Evolutionary conservation across 2,797 vertebrate genomes (phyloP).

Genomic region (Meda fulgida): DNA sequence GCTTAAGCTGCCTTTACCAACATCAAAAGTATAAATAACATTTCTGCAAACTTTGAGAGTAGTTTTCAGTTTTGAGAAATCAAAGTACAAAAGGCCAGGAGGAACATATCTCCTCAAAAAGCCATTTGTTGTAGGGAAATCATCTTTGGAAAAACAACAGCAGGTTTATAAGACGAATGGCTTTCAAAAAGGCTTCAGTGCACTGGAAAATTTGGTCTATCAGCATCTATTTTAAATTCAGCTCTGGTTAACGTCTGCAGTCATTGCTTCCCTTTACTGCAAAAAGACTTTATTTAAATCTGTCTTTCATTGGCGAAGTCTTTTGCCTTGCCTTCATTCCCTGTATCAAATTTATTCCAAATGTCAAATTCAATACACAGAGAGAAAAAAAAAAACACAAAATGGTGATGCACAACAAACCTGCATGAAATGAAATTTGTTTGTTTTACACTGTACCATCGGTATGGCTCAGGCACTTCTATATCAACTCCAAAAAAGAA

Average conservation of each 20-base stretch:
- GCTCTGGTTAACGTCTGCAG: slow-evolving; percentile 27
- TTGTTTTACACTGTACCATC: not conserved
- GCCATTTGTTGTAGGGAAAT: slow-evolving; percentile 39
- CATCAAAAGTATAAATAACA: slow-evolving; percentile 35
- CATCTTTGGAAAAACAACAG: slow-evolving; percentile 44
- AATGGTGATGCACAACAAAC: not conserved
- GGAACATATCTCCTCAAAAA: slow-evolving; percentile 21
- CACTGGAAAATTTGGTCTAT: slow-evolving; percentile 51
- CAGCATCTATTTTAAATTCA: slow-evolving; percentile 39
- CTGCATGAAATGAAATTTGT: slow-evolving; percentile 10
- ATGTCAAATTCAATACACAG: slow-evolving; percentile 19
- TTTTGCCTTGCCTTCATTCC: slow-evolving; percentile 1
- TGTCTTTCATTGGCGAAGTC: slow-evolving; percentile 10
- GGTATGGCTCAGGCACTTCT: not conserved
- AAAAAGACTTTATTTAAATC: slow-evolving; percentile 29
- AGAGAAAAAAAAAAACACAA: not conserved
- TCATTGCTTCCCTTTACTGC: slow-evolving; percentile 26
- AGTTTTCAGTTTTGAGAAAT: slow-evolving; percentile 39
- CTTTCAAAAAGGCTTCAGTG: slow-evolving; percentile 55
- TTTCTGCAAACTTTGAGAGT: slow-evolving; percentile 37
- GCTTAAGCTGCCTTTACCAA: slow-evolving; percentile 28
- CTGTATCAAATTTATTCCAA: slow-evolving; percentile 17
- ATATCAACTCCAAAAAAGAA: not conserved
- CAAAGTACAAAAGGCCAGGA: slow-evolving; percentile 26
- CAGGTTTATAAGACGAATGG: slow-evolving; percentile 44